Evolutionary conservation across 37 sponge, comb jelly and placozoan species (phyloP).

Genomic region (Bolinopsis microptera): DNA sequence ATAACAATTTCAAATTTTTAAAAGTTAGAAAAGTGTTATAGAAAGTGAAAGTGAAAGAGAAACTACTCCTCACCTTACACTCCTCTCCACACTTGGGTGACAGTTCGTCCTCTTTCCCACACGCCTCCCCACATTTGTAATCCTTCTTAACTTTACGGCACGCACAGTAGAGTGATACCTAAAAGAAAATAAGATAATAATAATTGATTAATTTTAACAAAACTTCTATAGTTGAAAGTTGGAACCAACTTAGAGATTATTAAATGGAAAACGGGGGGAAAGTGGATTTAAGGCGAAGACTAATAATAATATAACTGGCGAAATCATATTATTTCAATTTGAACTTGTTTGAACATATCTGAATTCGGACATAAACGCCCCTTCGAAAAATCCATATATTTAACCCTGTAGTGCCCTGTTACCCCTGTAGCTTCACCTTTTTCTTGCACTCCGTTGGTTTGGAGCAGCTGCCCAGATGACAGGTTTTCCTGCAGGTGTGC

Average conservation of each 20-base stretch:
- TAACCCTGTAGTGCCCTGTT: too few relatives aligned
- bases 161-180: not conserved
- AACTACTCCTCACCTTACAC: not conserved
- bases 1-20: too few relatives aligned
- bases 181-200: not conserved
- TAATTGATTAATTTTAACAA: not conserved
- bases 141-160: not conserved
- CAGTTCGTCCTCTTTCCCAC: not conserved
- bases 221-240: not conserved
- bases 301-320: too few relatives aligned
- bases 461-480: conserved; percentile 45
- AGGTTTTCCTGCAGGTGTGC: conserved; percentile 25
- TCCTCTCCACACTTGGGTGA: not conserved
- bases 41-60: too few relatives aligned
- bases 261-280: too few relatives aligned
- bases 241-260: not conserved
- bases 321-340: too few relatives aligned
- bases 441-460: not conserved
- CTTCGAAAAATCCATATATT: too few relatives aligned
- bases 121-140: not conserved
- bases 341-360: too few relatives aligned
- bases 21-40: too few relatives aligned
- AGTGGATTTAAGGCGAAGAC: too few relatives aligned
- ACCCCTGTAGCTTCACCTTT: conserved; percentile 13
- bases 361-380: too few relatives aligned